Percentiles rank a stretch among this genome's conserved stretches.
Evolutionary conservation across 2,888 invertebrate species (phyloP).

Genomic region (Oconnorella tubifera): DNA sequence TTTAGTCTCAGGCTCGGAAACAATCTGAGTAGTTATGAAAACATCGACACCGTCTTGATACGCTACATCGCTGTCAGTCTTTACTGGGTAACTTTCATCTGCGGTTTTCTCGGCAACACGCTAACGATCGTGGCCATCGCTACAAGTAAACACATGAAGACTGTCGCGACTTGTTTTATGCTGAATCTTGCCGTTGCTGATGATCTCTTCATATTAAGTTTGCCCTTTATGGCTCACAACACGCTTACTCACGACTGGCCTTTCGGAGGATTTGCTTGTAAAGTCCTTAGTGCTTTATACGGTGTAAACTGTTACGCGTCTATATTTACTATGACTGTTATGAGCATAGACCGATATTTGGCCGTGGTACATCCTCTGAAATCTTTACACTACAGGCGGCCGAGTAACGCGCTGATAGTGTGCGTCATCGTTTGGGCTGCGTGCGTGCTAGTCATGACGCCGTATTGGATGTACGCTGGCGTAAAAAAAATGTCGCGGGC

Average conservation of each 20-base stretch:
- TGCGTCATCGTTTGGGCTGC: conserved; percentile 27
- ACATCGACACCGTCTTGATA: conserved; percentile 5
- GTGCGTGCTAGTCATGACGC: conserved; percentile 27
- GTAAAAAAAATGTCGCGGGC: neutral
- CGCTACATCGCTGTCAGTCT: conserved; percentile 20
- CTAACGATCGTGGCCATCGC: conserved; percentile 31
- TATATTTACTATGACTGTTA: conserved; percentile 33
- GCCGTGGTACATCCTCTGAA: conserved; percentile 30
- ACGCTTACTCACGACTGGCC: conserved; percentile 28
- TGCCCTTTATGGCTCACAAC: conserved; percentile 30
- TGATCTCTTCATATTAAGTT: conserved; percentile 29
- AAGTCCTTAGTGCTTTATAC: conserved; percentile 27
- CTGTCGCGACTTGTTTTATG: conserved; percentile 33
- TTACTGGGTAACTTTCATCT: conserved; percentile 29
- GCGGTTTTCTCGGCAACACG: conserved; percentile 29
- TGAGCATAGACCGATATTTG: conserved; percentile 33
- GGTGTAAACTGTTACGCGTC: conserved; percentile 33
- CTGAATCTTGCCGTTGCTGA: conserved; percentile 36
- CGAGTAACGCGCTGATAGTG: conserved; percentile 25
- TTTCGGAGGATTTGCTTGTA: conserved; percentile 29
- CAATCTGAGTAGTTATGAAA: no score
- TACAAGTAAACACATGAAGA: conserved; percentile 29
- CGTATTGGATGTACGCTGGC: conserved; percentile 29
- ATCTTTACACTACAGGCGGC: conserved; percentile 27
- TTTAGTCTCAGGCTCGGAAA: no score